Evolutionary conservation across 2,797 vertebrate genomes (phyloP).

Genomic region (Philypnodon macrostomus): DNA sequence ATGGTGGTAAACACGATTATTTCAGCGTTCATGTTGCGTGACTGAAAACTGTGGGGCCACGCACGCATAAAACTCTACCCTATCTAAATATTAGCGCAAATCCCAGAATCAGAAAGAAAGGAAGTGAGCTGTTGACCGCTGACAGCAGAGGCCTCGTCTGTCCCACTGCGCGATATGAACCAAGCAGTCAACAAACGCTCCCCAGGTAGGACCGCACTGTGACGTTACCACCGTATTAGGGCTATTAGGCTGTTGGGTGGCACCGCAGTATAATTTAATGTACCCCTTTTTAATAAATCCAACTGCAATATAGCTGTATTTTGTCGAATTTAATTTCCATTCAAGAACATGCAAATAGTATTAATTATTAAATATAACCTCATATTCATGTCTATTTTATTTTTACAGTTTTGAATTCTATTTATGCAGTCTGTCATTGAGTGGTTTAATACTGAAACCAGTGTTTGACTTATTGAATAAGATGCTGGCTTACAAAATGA

Average conservation of each 20-base stretch:
- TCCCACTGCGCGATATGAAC: conserved; percentile 47
- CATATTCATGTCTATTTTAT: conserved; percentile 41
- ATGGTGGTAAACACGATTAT: conserved; percentile 52
- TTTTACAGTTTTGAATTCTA: conserved; percentile 30
- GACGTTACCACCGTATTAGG: conserved; percentile 1
- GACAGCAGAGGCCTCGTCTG: conserved; percentile 66
- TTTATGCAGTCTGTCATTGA: conserved; percentile 41
- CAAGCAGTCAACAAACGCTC: conserved; percentile 8
- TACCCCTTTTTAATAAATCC: too few species aligned
- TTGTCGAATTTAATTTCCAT: too few species aligned
- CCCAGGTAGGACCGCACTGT: conserved; percentile 1
- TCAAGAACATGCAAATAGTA: too few species aligned
- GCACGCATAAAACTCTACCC: conserved; percentile 64
- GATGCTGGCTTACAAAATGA: too few species aligned
- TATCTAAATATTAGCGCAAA: conserved; percentile 77
- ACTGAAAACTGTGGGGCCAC: conserved; percentile 40
- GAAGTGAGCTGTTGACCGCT: conserved; percentile 75
- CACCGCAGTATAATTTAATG: too few species aligned
- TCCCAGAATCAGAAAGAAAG: conserved; percentile 65
- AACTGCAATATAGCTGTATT: too few species aligned
- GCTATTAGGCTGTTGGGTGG: neutral
- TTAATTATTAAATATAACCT: too few species aligned
- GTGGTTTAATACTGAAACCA: conserved; percentile 22
- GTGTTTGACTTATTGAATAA: too few species aligned
- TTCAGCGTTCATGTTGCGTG: conserved; percentile 54